Evolutionary conservation across 2,113 vertebrate species (phyloP), one percentile per base, ranked within the genome.

Genomic region (Nyctibius bracteatus): DNA sequence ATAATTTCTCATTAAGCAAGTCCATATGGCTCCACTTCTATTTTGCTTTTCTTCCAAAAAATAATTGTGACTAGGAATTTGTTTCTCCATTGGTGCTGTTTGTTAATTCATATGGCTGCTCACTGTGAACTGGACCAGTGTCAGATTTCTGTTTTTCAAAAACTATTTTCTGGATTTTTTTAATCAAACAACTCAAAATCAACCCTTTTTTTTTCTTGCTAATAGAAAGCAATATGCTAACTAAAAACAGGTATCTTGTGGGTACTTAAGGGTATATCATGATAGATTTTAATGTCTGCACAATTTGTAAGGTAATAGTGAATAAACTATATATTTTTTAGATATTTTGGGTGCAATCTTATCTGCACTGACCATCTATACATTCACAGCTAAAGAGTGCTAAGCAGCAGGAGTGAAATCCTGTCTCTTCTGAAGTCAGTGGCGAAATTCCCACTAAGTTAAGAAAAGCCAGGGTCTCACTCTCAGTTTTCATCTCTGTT

Each of bases 1-100:
- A 85, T 81, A 92, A 95, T 85, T 92, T 96, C 77, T 95, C 89
- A 93, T 93, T 97, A 97, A 83, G 75, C 23, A 70, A 71, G 83
- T 82, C 94, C 94, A 94, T 97, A 96, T 96, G 94, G 77, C 86
- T 88, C 55, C 35, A 74, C 46, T 87, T 95, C 74, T 54, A 67
- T 58, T 93, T 83, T 91, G 85, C 20, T 83, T 92, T 92, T 88
- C 81, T 94, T 95, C 95, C 94, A 96, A 92, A 93, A 86, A 87
- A 52, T 82, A 93, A 90, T 91, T 92, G 62, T 92, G 83, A 63
- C 68, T 81, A 95, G 43, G 46, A 96, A 88, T 95, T 94, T 95
- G 72, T 97, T 95, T 92, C 82, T 95, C 70, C 39, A 83, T 79
- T 96, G 75, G 80, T 93, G 67, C 13, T 63, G 51, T 91, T 93